phyloP scores from a whole-genome alignment of 2,113 vertebrate species.

The Eubucco bourcierii region DNA sequence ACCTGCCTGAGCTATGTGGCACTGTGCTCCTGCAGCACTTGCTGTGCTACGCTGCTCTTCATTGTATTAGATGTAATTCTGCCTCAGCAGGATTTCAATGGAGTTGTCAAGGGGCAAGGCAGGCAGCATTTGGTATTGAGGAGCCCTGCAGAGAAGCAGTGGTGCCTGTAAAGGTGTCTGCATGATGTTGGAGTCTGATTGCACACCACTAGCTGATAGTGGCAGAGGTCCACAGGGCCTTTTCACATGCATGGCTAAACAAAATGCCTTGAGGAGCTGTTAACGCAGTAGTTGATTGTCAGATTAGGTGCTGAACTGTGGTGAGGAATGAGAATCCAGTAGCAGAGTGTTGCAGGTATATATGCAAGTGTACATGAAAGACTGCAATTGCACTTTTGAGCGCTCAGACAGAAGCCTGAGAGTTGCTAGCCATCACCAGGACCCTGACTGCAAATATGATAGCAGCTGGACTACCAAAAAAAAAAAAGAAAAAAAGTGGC shows the following conservation, averaged over 20 bases:
- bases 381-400: background rate
- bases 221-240: background rate
- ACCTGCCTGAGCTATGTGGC: background rate
- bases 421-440: background rate
- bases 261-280: background rate
- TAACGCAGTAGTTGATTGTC: background rate
- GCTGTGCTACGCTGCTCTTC: background rate
- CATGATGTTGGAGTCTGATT: background rate
- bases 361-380: background rate
- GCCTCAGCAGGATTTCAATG: background rate
- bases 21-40: background rate
- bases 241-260: background rate
- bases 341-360: background rate
- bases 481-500: background rate
- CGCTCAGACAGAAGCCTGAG: background rate
- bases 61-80: background rate
- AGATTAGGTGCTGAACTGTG: background rate
- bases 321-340: background rate
- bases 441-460: background rate
- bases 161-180: background rate
- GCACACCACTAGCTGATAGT: background rate
- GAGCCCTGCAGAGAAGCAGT: background rate
- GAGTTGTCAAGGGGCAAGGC: fast-evolving
- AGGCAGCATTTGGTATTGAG: background rate
- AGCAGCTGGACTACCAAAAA: background rate